Percentiles rank a stretch among this genome's conserved stretches.
Evolutionary conservation across 2,113 vertebrate genomes (phyloP).

Genomic region (Nematolebias whitei): DNA sequence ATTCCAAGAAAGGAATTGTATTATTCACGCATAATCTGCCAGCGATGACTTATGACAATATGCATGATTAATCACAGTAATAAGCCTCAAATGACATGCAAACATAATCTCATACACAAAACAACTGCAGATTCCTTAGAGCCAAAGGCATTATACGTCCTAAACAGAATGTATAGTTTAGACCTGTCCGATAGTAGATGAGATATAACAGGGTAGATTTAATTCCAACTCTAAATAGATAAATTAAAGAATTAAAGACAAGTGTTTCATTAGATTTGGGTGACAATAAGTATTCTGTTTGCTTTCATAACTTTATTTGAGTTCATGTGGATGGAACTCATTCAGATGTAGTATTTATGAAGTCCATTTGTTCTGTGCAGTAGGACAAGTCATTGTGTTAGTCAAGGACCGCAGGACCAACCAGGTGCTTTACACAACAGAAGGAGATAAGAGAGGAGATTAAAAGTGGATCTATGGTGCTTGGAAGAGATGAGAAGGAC

Average conservation of each 20-base stretch:
- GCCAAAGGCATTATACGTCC: not conserved
- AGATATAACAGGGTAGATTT: slow-evolving; percentile 11
- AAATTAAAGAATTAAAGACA: not conserved
- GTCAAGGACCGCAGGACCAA: slow-evolving; percentile 30
- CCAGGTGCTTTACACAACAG: slow-evolving; percentile 23
- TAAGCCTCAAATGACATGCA: slow-evolving; percentile 24
- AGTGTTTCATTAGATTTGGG: slow-evolving; percentile 13
- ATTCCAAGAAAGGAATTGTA: slow-evolving; percentile 23
- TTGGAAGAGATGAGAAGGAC: slow-evolving; percentile 19
- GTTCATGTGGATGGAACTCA: slow-evolving; percentile 18
- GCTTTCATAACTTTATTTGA: not conserved
- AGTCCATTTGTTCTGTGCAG: slow-evolving; percentile 35
- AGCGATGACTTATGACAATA: slow-evolving; percentile 25
- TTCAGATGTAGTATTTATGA: slow-evolving; percentile 51
- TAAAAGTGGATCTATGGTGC: slow-evolving; percentile 61
- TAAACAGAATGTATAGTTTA: slow-evolving; percentile 3
- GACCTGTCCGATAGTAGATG: not conserved
- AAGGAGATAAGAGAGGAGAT: slow-evolving; percentile 55
- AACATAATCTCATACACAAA: slow-evolving; percentile 3
- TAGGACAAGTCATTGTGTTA: slow-evolving; percentile 31
- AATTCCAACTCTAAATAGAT: not conserved
- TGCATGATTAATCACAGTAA: slow-evolving; percentile 33
- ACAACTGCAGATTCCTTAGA: not conserved
- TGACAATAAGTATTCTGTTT: not conserved
- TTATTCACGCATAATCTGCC: slow-evolving; percentile 30